phyloP scores from a whole-genome alignment of 64 coral and sea anemone species.

The Acropora tenuis region DNA sequence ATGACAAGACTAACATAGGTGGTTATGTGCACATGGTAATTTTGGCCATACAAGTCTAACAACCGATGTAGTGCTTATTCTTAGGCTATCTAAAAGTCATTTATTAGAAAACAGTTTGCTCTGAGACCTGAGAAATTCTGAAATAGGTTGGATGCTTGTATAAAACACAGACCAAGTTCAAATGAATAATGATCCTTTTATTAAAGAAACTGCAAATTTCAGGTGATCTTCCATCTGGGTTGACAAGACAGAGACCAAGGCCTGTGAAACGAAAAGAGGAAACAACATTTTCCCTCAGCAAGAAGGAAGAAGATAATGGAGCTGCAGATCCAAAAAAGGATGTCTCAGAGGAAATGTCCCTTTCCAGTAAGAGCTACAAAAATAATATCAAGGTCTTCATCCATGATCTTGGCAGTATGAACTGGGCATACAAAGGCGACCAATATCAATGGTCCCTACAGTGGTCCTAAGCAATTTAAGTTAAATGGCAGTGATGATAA shows the following conservation, averaged over 20 bases:
- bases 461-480: too few relatives aligned
- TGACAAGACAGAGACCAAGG: slow-evolving; percentile 55
- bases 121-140: not conserved
- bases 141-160: too few relatives aligned
- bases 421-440: too few relatives aligned
- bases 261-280: slow-evolving; percentile 37
- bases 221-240: slow-evolving; percentile 78
- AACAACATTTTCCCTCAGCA: not conserved
- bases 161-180: not conserved
- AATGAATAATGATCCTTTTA: not conserved
- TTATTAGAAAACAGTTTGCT: too few relatives aligned
- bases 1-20: too few relatives aligned
- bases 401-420: not conserved
- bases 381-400: not conserved
- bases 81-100: too few relatives aligned
- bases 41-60: too few relatives aligned
- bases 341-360: not conserved
- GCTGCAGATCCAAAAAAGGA: not conserved
- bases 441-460: too few relatives aligned
- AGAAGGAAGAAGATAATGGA: not conserved
- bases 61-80: too few relatives aligned
- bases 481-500: too few relatives aligned
- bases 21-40: too few relatives aligned
- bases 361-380: not conserved
- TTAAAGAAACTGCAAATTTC: not conserved